Percentiles rank a stretch among this genome's conserved stretches.
Conservation (phyloP, 2,888 invertebrate genomes). For the Zootermopsis nevadensis region DNA sequence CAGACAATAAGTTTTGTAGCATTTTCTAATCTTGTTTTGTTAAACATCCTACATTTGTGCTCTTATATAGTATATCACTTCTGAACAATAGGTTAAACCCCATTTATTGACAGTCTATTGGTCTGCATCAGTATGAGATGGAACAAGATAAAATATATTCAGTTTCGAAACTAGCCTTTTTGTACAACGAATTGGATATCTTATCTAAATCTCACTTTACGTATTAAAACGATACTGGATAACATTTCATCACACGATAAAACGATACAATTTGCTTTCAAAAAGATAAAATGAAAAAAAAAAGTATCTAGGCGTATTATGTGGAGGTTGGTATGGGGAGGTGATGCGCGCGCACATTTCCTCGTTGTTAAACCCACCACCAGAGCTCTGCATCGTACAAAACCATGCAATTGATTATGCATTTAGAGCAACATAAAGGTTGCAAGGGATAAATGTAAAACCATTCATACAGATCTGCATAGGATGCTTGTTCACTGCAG, state of each 20-base stretch:
- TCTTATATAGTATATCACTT: neutral
- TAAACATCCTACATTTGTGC: neutral
- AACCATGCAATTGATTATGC: constrained; percentile 38
- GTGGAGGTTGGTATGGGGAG: constrained; percentile 4
- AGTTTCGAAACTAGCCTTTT: constrained; percentile 20
- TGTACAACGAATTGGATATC: neutral
- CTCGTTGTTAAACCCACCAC: constrained; percentile 21
- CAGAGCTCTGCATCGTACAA: constrained; percentile 17
- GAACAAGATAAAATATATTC: neutral
- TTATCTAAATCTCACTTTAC: neutral
- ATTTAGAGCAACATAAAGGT: constrained; percentile 26
- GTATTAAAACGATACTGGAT: neutral
- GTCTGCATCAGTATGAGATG: neutral
- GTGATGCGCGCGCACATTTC: neutral
- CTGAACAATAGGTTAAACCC: neutral
- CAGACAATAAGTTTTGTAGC: neutral
- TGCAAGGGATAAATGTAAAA: constrained; percentile 26
- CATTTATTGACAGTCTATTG: neutral
- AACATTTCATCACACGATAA: constrained; percentile 29
- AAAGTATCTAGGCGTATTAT: neutral
- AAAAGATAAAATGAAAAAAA: neutral
- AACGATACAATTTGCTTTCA: constrained; percentile 16
- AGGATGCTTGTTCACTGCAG: neutral
- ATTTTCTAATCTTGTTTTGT: neutral
- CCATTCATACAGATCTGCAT: constrained; percentile 12